Evolutionary conservation across 2,113 vertebrate species (phyloP), one percentile per base, ranked within the genome.

Genomic region (Tachysurus vachellii): DNA sequence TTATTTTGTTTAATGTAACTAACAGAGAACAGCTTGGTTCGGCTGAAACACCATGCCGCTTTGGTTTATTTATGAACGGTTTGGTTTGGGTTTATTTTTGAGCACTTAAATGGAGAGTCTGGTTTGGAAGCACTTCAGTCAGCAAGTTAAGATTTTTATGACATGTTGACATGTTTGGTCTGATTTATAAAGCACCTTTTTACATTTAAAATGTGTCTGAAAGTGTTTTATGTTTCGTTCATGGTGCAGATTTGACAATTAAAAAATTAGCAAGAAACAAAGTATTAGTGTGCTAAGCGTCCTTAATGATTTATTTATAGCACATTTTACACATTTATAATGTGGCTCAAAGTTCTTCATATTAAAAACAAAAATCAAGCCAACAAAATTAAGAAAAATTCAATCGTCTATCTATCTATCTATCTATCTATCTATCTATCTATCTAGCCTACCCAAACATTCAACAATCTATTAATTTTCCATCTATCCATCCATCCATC

Each of bases 101-200:
- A 56, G 23, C 26, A 16, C 13, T 54, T 77, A 77, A 77, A 53
- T 28, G 13, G 50, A 6, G n/a, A 56, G 47, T 77, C 73, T 62
- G 62, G 62, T 68, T 70, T 70, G 82, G 62, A 54, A 54, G 47
- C 47, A 83, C 62, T 54, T 31, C 62, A 70, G 8, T 83, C 64
- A 54, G 62, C 82, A 19, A 7, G 17, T 54, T 50, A 19, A 6
- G 28, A 5, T 13, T 68, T 70, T 66, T 47, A 50, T 66, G 26
- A 66, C 59, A 54, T 28, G 28, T 47, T 44, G 36, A 56, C 68
- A 87, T 47, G 53, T 70, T 59, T 79, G 42, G 12, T 17, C 54
- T 62, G 19, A 77, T 53, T 53, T 77, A 53, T 77, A 28, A 0
- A 77, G 75, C 75, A 77, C 50, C 26, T 54, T 54, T 28, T 77